A percentile compares a stretch with the other conserved stretches of the same genome.
These are phyloP conservation scores for Globia sparganii DNA, from an alignment of 2,888 invertebrate species.

Conservation along the genomic window DNA sequence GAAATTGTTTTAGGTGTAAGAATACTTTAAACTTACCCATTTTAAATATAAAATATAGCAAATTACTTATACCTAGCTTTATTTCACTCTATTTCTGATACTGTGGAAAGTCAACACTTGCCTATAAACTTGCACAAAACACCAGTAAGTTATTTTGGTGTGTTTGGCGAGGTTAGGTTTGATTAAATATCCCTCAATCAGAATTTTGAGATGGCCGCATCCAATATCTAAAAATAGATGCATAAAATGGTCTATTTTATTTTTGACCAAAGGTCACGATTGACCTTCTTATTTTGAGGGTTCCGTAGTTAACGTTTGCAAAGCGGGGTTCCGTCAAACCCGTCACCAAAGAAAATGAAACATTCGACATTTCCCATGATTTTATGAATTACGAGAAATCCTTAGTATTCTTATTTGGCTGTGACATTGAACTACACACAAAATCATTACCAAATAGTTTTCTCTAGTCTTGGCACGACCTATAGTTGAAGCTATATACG, in stretches of 20 bases:
- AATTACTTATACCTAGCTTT: neutral
- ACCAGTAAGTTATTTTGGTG: neutral
- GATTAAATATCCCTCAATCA: constrained; percentile 4
- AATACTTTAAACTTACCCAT: neutral
- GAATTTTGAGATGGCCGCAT: neutral
- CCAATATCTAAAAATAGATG: neutral
- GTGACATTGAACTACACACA: neutral
- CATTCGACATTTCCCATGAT: neutral
- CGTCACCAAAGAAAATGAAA: constrained; percentile 1
- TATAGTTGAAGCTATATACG: neutral
- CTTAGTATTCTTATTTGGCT: neutral
- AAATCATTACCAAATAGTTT: neutral
- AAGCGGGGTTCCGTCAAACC: neutral
- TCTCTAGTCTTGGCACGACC: neutral
- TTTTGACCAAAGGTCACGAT: neutral
- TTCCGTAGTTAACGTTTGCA: neutral
- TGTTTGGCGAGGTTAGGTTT: neutral
- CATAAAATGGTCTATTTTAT: neutral
- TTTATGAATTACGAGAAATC: neutral
- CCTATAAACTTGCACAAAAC: neutral
- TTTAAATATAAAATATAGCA: neutral
- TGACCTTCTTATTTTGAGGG: neutral
- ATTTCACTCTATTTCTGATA: neutral
- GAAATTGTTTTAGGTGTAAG: neutral
- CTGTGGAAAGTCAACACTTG: neutral